Base-by-base conservation (phyloP, 2,113 vertebrate genomes). In the Scomber colias region DNA sequence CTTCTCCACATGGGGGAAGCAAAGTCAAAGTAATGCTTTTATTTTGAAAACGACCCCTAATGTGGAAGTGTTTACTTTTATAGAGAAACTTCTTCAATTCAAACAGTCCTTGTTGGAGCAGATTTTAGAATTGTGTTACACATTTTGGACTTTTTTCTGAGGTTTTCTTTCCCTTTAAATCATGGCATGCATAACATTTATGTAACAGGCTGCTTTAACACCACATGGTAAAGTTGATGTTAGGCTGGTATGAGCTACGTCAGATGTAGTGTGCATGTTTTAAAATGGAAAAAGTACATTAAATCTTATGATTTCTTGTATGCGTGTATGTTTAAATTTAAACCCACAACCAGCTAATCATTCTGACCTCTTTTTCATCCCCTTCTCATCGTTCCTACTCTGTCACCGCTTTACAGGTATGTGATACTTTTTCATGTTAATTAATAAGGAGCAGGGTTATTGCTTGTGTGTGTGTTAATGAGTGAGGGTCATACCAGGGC, bases 401-500 rank as follows among this genome's bases (percentile, higher is more conserved):
- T 35, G 31, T 35, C 31, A 35, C 31, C 8, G 7, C 2, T 40
- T 40, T 40, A 21, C 21, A 21, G 21, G 21, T 21, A 9, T 40
- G 16, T 59, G 56, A 59, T 31, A 31, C 17, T 16, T 59, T 31
- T 8, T 40, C 17, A 13, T 62, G 59, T 12, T 40, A 17, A 19
- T 13, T 56, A 56, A 27, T 11, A 27, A 14, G 4, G 21, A 2
- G 2, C n/a, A 3, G n/a, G n/a, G 35, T 54, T 24, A 6, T 40
- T 5, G 15, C 7, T 14, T 30, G 3, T 12, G 48, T 8, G 31
- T 17, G 16, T 59, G 45, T 24, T 13, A 61, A 3, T 0, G 19
- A 16, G 60, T 13, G 46, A 0, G 53, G 17, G 70, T 90, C 95
- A 90, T 90, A 99, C 98, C 96, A 99, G 94, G 0, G 96, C 96